Conservation (phyloP, 2,888 invertebrate species). For the Anaspis maculata region DNA sequence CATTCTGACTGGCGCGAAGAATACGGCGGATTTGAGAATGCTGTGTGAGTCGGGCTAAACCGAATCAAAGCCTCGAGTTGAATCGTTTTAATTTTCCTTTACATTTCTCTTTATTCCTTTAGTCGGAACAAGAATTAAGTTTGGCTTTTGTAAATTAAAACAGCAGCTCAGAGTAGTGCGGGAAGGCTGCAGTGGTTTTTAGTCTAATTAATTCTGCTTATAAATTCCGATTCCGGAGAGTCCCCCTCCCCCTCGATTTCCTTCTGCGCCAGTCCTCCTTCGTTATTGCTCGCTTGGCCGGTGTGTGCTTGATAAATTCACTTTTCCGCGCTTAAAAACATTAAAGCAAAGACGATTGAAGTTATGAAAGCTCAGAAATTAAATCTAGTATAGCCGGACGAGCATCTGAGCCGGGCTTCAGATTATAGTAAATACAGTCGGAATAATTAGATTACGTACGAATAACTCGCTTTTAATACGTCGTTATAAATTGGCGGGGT, state of each 20-base stretch:
- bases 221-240: constrained; percentile 44
- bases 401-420: constrained; percentile 20
- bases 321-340: constrained; percentile 42
- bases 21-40: constrained; percentile 30
- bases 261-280: constrained; percentile 6
- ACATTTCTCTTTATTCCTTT: constrained; percentile 48
- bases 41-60: constrained; percentile 36
- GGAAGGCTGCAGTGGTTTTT: constrained; percentile 45
- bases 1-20: background rate
- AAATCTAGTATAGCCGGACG: constrained; percentile 34
- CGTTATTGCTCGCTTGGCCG: constrained; percentile 42
- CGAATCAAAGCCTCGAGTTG: constrained; percentile 44
- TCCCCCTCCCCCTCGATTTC: constrained; percentile 19
- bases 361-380: constrained; percentile 44
- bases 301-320: constrained; percentile 44
- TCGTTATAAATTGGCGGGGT: constrained; percentile 36
- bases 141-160: constrained; percentile 50
- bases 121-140: constrained; percentile 48
- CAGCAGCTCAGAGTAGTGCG: constrained; percentile 39
- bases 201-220: constrained; percentile 49
- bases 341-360: constrained; percentile 43
- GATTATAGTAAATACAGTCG: constrained; percentile 40
- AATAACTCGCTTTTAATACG: constrained; percentile 41
- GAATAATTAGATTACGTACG: constrained; percentile 42
- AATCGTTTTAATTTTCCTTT: constrained; percentile 48